A percentile compares a stretch with the other conserved stretches of the same genome.
Conservation (phyloP, 2,797 vertebrate genomes). For the Melanitta fusca region DNA sequence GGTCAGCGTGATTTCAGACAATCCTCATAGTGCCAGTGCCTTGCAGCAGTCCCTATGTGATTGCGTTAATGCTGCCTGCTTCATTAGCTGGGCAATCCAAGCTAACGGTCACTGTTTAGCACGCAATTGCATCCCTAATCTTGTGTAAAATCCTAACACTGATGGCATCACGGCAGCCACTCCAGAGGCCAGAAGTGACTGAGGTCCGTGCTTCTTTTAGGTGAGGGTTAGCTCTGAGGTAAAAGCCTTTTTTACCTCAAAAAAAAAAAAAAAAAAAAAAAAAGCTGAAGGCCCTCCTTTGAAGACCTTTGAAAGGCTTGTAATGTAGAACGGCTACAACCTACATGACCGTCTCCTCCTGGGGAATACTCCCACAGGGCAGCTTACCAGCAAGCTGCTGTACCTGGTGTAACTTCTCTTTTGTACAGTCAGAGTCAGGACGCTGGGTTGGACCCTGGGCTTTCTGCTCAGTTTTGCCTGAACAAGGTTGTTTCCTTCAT, state of each 20-base stretch:
- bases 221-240: background rate
- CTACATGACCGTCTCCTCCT: fast-evolving
- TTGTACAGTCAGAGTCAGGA: background rate
- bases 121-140: slow-evolving; percentile 82
- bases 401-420: background rate
- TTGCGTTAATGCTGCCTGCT: slow-evolving; percentile 69
- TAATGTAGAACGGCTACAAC: background rate
- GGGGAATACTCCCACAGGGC: background rate
- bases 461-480: background rate
- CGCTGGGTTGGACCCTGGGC: background rate
- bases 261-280: too few relatives aligned
- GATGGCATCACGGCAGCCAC: slow-evolving; percentile 74
- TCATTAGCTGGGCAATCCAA: slow-evolving; percentile 74
- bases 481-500: background rate
- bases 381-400: background rate
- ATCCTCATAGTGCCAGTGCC: background rate
- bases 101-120: slow-evolving; percentile 76
- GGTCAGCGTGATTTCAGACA: background rate
- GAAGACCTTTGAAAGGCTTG: background rate
- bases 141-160: slow-evolving; percentile 80
- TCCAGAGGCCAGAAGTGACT: slow-evolving; percentile 64
- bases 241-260: background rate
- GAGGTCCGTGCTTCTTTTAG: background rate
- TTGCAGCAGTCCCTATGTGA: slow-evolving; percentile 68
- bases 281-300: background rate